These are phyloP conservation scores for Kryptolebias ocellatus DNA, from an alignment of 2,797 vertebrate species.

Conservation along the genomic window DNA sequence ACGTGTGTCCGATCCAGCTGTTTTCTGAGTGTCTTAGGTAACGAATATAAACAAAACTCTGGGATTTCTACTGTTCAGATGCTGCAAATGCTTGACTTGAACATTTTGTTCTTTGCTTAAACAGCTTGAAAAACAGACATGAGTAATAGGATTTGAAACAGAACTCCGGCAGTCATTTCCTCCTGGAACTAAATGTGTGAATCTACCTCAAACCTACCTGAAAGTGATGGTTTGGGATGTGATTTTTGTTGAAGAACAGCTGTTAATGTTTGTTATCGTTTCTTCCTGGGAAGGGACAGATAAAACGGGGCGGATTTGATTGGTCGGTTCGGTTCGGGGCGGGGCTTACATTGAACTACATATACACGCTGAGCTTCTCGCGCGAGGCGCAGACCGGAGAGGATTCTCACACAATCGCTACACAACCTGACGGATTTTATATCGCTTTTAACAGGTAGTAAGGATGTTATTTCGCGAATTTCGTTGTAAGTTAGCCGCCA, in stretches of 20 bases:
- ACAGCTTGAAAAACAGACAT: neutral
- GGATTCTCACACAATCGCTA: accelerated
- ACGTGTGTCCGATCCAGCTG: neutral
- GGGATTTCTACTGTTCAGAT: neutral
- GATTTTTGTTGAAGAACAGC: neutral
- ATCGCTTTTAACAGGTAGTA: conserved; percentile 46
- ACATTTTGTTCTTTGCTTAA: neutral
- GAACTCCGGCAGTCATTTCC: neutral
- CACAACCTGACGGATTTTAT: conserved; percentile 3
- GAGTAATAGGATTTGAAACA: neutral
- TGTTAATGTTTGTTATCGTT: neutral
- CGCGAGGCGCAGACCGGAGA: neutral
- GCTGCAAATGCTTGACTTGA: neutral
- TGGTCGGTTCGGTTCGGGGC: conserved; percentile 25
- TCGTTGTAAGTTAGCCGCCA: neutral
- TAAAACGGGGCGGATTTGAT: neutral
- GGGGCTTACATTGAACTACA: conserved; percentile 29
- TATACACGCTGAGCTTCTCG: neutral
- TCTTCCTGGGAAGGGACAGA: neutral
- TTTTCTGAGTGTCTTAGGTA: neutral
- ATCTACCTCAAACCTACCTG: too few relatives aligned
- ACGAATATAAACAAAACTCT: too few relatives aligned
- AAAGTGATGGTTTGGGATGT: neutral
- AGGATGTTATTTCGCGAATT: neutral
- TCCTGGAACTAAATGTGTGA: neutral